phyloP scores from a whole-genome alignment of 2,113 vertebrate species.

The Malurus melanocephalus region DNA sequence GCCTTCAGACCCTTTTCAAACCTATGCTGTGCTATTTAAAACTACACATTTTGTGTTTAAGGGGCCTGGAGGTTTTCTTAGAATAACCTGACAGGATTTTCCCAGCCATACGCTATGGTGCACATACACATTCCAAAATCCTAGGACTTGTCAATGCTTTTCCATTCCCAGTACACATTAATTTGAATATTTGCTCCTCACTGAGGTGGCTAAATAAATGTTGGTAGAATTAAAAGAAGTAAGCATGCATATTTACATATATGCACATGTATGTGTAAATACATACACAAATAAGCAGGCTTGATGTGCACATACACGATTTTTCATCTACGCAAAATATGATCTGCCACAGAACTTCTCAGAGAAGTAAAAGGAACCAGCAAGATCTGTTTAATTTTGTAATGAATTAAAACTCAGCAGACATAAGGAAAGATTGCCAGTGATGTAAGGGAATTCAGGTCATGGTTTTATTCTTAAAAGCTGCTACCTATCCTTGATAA shows the following conservation, averaged over 20 bases:
- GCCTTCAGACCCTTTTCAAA: conserved; percentile 25
- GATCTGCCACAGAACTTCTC: background rate
- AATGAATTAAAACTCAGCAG: background rate
- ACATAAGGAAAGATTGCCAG: background rate
- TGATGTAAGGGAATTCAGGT: background rate
- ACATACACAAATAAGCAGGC: background rate
- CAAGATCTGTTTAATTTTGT: background rate
- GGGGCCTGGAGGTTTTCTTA: background rate
- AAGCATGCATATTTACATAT: background rate
- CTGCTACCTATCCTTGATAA: background rate
- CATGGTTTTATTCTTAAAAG: background rate
- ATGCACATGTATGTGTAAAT: too few relatives aligned
- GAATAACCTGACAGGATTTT: conserved; percentile 7
- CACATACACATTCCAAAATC: background rate
- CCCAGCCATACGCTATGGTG: background rate
- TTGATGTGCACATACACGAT: background rate
- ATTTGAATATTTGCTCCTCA: background rate
- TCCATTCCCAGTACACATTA: background rate
- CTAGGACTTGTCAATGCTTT: background rate
- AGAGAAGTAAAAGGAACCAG: background rate
- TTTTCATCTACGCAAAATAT: background rate
- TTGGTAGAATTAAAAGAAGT: background rate
- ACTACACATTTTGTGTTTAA: background rate
- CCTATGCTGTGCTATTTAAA: conserved; percentile 29
- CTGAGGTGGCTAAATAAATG: background rate